Percentiles rank a stretch among this genome's conserved stretches.
These are phyloP conservation scores for Scotopteryx bipunctaria DNA, from an alignment of 2,888 invertebrate genomes.

Conservation along the genomic window DNA sequence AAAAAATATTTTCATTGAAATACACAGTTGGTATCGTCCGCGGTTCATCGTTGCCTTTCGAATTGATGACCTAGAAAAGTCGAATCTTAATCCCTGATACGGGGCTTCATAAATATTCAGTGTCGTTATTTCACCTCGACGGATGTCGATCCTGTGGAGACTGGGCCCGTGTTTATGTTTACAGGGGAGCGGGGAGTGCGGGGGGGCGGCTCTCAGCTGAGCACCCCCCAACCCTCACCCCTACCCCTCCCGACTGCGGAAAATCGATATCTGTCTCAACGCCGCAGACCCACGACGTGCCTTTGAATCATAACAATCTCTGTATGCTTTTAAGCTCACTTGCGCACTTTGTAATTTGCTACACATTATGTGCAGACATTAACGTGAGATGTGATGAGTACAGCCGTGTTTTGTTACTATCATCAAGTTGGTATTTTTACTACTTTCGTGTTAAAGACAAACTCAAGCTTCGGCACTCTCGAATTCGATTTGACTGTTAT, in stretches of 20 bases:
- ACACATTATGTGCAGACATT: constrained; percentile 5
- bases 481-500: too few relatives aligned
- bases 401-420: background rate
- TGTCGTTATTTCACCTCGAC: constrained; percentile 78
- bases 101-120: constrained; percentile 79
- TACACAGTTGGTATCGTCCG: constrained; percentile 20
- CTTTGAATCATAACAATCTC: constrained; percentile 49
- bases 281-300: constrained; percentile 60
- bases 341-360: constrained; percentile 18
- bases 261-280: constrained; percentile 75
- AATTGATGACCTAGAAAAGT: constrained; percentile 75
- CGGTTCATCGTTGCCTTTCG: constrained; percentile 30
- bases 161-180: constrained; percentile 78
- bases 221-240: constrained; percentile 51
- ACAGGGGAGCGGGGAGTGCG: constrained; percentile 57
- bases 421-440: background rate
- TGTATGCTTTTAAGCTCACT: constrained; percentile 29
- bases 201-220: constrained; percentile 69
- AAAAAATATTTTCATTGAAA: constrained; percentile 21
- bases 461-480: too few relatives aligned
- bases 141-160: constrained; percentile 67
- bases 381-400: constrained; percentile 15
- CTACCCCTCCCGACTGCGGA: constrained; percentile 59
- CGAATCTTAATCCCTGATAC: constrained; percentile 76
- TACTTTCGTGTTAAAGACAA: too few relatives aligned